Evolutionary conservation across 2,113 vertebrate genomes (phyloP), one percentile per base, ranked within the genome.

Genomic region (Thalassarche chlororhynchos): DNA sequence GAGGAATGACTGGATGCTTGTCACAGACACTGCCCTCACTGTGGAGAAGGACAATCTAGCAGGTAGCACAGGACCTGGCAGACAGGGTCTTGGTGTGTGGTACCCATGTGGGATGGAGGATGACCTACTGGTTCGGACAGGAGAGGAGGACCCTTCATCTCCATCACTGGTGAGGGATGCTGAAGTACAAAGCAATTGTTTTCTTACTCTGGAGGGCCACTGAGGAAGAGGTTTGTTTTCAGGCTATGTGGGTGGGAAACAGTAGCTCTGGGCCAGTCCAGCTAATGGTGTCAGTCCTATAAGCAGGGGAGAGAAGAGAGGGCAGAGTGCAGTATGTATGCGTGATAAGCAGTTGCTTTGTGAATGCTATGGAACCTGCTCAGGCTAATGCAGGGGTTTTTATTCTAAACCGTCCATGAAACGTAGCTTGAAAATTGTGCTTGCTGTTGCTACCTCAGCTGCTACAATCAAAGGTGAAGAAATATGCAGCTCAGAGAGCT

Each of bases 361-460:
- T 36, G 68, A 78, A 9, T 0, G 2, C 38, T 24, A 44, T 21
- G n/a, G 52, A 83, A 47, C 36, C 70, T 32, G 72, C 71, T 44
- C 72, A 7, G 62, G 42, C 72, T 78, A 64, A 90, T 51, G 70
- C 84, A 54, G 51, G 18, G 21, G 61, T 5, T 14, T 75, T 93
- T 89, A 72, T 81, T 88, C 84, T 38, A 91, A 94, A 66, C 61
- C 4, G 23, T 4, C 86, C 81, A 8, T 23, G 76, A 96, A 93
- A 94, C 46, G 5, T 38, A 74, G 87, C 89, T 88, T 54, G 12
- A 38, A 96, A 90, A 91, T 95, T 81, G 69, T 75, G 29, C 68
- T 96, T 76, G 83, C 85, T 85, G 89, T 90, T 96, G 93, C 95
- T 97, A 88, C 93, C 89, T 96, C 71, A 46, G 90, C 84, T 5